phyloP scores from a whole-genome alignment of 2,113 vertebrate genomes.

The Triplophysa rosa region DNA sequence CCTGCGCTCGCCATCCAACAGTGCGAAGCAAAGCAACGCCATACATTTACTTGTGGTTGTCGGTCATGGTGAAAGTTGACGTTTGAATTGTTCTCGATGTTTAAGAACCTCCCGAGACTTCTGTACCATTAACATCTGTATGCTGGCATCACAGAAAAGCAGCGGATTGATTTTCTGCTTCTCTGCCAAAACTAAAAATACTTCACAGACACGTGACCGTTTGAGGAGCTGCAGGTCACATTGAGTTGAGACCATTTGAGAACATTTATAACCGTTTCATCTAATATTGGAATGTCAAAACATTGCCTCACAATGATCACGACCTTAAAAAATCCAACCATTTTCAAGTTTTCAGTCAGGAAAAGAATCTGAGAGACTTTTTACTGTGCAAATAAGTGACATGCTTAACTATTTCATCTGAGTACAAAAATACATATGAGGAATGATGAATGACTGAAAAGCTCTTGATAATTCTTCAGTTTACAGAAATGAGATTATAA shows the following conservation, averaged over 20 bases:
- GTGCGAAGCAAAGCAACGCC: too few relatives aligned
- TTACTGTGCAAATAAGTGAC: neutral
- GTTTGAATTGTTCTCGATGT: neutral
- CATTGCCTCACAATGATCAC: too few relatives aligned
- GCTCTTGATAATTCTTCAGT: neutral
- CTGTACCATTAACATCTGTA: neutral
- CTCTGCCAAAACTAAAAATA: conserved; percentile 63
- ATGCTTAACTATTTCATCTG: neutral
- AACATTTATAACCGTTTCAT: too few relatives aligned
- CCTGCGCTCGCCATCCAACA: neutral
- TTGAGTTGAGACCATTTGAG: neutral
- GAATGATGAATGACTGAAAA: neutral
- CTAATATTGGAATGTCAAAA: too few relatives aligned
- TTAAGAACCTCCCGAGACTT: neutral
- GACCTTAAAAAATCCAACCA: too few relatives aligned
- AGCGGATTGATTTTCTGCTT: conserved; percentile 2
- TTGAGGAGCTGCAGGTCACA: neutral
- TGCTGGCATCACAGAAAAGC: conserved; percentile 21
- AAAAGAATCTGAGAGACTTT: neutral
- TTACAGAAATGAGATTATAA: too few relatives aligned
- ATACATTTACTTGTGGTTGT: neutral
- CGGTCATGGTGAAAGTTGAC: neutral
- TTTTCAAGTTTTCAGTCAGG: too few relatives aligned
- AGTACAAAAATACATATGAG: neutral
- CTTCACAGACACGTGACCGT: conserved; percentile 32